phyloP scores from a whole-genome alignment of 2,888 invertebrate species.

The Hofmannophila pseudospretella region DNA sequence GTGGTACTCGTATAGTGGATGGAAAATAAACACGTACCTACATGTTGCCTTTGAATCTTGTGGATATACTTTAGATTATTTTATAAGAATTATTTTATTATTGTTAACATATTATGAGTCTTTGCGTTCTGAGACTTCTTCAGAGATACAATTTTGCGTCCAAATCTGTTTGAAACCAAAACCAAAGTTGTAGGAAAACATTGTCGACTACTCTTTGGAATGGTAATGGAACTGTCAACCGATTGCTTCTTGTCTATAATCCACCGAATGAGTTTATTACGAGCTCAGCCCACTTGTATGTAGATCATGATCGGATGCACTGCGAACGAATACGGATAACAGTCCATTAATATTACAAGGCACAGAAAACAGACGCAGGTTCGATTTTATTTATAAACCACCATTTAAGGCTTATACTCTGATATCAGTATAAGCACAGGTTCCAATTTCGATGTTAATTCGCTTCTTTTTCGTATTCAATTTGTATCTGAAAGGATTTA shows the following conservation, averaged over 20 bases:
- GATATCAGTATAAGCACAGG: neutral
- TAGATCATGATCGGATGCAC: slow-evolving; percentile 30
- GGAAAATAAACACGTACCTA: too few relatives aligned
- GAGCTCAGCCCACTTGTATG: slow-evolving; percentile 45
- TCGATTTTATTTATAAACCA: slow-evolving; percentile 15
- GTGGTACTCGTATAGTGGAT: too few relatives aligned
- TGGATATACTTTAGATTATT: too few relatives aligned
- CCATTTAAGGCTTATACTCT: neutral
- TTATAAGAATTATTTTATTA: too few relatives aligned
- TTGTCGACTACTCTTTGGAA: slow-evolving; percentile 47
- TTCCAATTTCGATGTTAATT: too few relatives aligned
- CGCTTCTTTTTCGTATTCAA: neutral
- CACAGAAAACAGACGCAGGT: slow-evolving; percentile 25
- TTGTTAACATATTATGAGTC: too few relatives aligned
- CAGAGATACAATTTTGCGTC: too few relatives aligned
- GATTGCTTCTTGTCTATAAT: slow-evolving; percentile 60
- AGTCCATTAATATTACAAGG: slow-evolving; percentile 32
- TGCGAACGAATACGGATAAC: slow-evolving; percentile 35
- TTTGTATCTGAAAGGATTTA: slow-evolving; percentile 1
- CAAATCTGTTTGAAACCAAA: too few relatives aligned
- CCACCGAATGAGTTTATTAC: slow-evolving; percentile 65
- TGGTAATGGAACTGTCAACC: slow-evolving; percentile 67
- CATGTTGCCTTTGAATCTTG: too few relatives aligned
- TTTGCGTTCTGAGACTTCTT: too few relatives aligned
- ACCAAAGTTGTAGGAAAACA: too few relatives aligned